phyloP scores from a whole-genome alignment of 2,888 invertebrate species.

The Lampropteryx suffumata region DNA sequence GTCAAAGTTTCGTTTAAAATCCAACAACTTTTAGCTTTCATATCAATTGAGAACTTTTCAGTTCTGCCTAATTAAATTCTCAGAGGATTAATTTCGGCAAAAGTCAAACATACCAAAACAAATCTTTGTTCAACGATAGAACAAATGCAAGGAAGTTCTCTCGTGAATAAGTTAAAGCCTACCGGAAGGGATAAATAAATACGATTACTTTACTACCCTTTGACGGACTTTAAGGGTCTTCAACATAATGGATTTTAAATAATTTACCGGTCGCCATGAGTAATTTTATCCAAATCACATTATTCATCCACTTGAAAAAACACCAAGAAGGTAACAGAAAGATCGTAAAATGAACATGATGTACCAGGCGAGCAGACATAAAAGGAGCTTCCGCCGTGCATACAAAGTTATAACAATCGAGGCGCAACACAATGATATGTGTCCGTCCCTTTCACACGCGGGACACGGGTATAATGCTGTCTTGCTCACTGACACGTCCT shows the following conservation, averaged over 20 bases:
- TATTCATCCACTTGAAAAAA: constrained; percentile 22
- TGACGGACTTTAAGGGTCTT: too few species aligned
- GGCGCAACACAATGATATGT: constrained; percentile 66
- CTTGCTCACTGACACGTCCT: constrained; percentile 73
- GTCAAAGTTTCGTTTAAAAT: constrained; percentile 17
- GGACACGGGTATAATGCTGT: constrained; percentile 67
- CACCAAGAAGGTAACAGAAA: constrained; percentile 38
- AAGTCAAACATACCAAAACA: constrained; percentile 28
- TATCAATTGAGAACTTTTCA: constrained; percentile 16
- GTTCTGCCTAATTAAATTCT: constrained; percentile 26
- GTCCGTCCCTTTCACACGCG: constrained; percentile 66
- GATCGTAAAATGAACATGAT: constrained; percentile 42
- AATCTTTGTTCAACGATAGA: constrained; percentile 36
- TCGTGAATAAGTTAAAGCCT: constrained; percentile 27
- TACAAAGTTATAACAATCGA: constrained; percentile 73
- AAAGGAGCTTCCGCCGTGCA: constrained; percentile 66
- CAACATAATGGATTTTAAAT: too few species aligned
- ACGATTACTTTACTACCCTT: background rate
- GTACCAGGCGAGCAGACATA: constrained; percentile 55
- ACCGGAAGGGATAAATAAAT: constrained; percentile 14
- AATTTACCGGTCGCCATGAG: too few species aligned
- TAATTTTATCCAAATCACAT: background rate
- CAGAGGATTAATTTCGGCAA: constrained; percentile 22
- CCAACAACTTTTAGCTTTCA: constrained; percentile 21
- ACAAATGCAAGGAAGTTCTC: constrained; percentile 30